Evolutionary conservation across 2,888 invertebrate genomes (phyloP).

Genomic region (Clitarchus hookeri): DNA sequence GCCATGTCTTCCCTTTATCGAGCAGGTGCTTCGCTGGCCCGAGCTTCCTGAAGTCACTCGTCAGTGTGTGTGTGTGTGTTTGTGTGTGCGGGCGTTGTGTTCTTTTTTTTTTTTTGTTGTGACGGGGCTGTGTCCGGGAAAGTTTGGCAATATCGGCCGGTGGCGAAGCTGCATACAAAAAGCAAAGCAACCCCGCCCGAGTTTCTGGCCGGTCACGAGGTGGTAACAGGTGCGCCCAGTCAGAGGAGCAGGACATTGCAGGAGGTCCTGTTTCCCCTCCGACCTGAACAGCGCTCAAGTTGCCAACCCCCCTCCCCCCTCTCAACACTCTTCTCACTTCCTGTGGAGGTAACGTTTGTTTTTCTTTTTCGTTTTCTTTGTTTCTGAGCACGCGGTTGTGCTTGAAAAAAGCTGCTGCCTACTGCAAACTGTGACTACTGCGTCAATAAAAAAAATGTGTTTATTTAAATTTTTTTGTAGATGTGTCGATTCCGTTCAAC

Average conservation of each 20-base stretch:
- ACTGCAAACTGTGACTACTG: too few species aligned
- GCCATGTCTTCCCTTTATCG: too few species aligned
- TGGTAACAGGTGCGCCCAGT: neutral
- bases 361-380: neutral
- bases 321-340: neutral
- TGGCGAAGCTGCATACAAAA: slow-evolving; percentile 1
- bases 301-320: neutral
- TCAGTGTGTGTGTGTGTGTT: too few species aligned
- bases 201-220: neutral
- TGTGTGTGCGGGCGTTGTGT: too few species aligned
- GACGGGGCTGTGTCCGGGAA: neutral
- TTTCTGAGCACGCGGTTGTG: neutral
- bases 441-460: too few species aligned
- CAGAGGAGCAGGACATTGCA: neutral
- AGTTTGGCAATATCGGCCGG: neutral
- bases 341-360: neutral
- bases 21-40: too few species aligned
- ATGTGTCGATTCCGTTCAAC: too few species aligned
- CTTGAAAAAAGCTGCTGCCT: too few species aligned
- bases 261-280: neutral
- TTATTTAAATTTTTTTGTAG: too few species aligned
- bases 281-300: neutral
- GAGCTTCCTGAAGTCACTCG: too few species aligned
- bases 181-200: neutral
- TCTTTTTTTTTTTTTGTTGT: too few species aligned